phyloP scores from a whole-genome alignment of 2,113 vertebrate species.

The Ammospiza nelsoni region DNA sequence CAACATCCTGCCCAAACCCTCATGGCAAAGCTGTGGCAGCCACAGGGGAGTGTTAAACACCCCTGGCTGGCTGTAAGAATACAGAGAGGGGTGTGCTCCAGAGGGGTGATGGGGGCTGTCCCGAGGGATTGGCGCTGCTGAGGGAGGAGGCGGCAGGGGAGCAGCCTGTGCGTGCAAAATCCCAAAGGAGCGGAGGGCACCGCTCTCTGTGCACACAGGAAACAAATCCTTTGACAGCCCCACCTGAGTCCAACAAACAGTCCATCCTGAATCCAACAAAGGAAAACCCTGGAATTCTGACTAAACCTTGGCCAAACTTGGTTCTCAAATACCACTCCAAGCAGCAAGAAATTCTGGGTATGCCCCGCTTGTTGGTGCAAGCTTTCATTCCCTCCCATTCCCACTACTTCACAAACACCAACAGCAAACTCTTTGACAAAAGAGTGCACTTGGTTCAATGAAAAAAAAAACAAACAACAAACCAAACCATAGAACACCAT shows the following conservation, averaged over 20 bases:
- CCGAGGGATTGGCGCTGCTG: not conserved
- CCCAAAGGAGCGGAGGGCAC: not conserved
- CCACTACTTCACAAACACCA: not conserved
- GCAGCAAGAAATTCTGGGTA: not conserved
- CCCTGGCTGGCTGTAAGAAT: fast-evolving
- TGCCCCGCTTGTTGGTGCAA: not conserved
- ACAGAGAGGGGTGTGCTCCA: not conserved
- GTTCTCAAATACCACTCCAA: not conserved
- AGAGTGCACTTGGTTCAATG: not conserved
- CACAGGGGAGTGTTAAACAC: not conserved
- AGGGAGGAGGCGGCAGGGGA: not conserved
- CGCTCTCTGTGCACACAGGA: fast-evolving
- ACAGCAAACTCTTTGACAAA: not conserved
- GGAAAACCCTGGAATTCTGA: not conserved
- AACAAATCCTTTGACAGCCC: not conserved
- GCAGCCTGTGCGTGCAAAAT: not conserved
- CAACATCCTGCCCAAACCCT: not conserved
- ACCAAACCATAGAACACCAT: fast-evolving
- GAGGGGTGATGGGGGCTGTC: not conserved
- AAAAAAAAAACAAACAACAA: not conserved
- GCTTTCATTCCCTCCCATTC: not conserved
- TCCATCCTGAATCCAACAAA: not conserved
- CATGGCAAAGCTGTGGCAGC: not conserved
- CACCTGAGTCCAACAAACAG: not conserved
- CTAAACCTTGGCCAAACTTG: not conserved